These are phyloP conservation scores for Genyomyrus donnyi DNA, from an alignment of 2,113 vertebrate genomes.

Conservation along the genomic window DNA sequence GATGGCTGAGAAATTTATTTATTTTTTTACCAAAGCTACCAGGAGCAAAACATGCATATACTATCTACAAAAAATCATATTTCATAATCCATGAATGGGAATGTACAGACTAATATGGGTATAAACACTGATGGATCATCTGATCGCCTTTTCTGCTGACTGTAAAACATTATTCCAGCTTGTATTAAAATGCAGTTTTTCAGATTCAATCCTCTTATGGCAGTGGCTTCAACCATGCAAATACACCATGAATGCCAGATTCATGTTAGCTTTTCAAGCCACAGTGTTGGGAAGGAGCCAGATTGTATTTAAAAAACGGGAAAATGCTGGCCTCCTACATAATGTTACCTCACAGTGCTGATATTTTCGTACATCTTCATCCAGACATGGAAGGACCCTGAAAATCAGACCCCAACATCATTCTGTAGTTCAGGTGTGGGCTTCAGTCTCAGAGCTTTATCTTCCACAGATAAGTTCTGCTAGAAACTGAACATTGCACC, in stretches of 20 bases:
- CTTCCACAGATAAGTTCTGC: conserved; percentile 8
- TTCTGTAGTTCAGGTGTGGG: not conserved
- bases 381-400: not conserved
- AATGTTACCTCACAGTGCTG: not conserved
- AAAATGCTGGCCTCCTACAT: not conserved
- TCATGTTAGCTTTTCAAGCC: not conserved
- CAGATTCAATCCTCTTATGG: not conserved
- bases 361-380: not conserved
- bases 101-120: not conserved
- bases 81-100: not conserved
- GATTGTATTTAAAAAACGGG: not conserved
- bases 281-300: not conserved
- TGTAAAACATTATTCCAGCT: not conserved
- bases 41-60: not conserved
- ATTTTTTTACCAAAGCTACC: not conserved
- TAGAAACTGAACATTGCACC: conserved; percentile 22
- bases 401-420: conserved; percentile 1
- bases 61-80: not conserved
- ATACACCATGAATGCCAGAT: not conserved
- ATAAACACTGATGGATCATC: not conserved
- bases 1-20: not conserved
- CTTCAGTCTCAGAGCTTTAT: conserved; percentile 19
- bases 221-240: not conserved
- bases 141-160: not conserved
- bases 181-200: not conserved